Evolutionary conservation across 2,888 invertebrate genomes (phyloP).

Genomic region (Fissipunctia ypsillon): DNA sequence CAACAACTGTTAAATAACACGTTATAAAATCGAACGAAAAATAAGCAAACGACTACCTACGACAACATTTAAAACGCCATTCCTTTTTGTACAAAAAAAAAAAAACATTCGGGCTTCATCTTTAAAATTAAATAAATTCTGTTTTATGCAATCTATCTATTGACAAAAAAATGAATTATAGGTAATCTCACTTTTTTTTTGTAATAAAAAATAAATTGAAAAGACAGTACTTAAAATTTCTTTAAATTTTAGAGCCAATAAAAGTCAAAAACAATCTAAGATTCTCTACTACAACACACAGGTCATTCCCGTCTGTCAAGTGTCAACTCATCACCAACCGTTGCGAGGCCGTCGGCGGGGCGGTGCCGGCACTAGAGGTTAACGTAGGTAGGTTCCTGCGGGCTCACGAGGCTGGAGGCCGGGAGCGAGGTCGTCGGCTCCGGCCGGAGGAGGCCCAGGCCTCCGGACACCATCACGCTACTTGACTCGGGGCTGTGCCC

Average conservation of each 20-base stretch:
- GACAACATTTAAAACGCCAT: conserved; percentile 63
- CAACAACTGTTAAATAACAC: conserved; percentile 60
- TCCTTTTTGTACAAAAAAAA: conserved; percentile 43
- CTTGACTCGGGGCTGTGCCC: conserved; percentile 88
- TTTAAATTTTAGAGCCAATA: conserved; percentile 35
- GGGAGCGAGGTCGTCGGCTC: conserved; percentile 90
- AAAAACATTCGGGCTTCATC: conserved; percentile 54
- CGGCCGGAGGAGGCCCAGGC: conserved; percentile 87
- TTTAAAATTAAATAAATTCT: conserved; percentile 38
- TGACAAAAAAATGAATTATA: conserved; percentile 7
- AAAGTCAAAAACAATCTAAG: conserved; percentile 49
- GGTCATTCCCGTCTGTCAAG: conserved; percentile 61
- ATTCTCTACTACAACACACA: conserved; percentile 63
- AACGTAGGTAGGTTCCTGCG: conserved; percentile 98
- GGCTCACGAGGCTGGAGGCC: conserved; percentile 87
- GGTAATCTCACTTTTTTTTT: neutral
- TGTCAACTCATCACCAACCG: conserved; percentile 81
- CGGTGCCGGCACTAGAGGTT: conserved; percentile 95
- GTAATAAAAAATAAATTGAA: conserved; percentile 26
- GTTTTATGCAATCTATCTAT: conserved; percentile 47
- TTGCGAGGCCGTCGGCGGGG: conserved; percentile 82
- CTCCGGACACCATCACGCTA: conserved; percentile 90
- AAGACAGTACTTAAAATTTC: conserved; percentile 21
- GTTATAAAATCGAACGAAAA: conserved; percentile 41
- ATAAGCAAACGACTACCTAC: conserved; percentile 70